phyloP scores from a whole-genome alignment of 2,888 invertebrate species.

The Hermodice carunculata region DNA sequence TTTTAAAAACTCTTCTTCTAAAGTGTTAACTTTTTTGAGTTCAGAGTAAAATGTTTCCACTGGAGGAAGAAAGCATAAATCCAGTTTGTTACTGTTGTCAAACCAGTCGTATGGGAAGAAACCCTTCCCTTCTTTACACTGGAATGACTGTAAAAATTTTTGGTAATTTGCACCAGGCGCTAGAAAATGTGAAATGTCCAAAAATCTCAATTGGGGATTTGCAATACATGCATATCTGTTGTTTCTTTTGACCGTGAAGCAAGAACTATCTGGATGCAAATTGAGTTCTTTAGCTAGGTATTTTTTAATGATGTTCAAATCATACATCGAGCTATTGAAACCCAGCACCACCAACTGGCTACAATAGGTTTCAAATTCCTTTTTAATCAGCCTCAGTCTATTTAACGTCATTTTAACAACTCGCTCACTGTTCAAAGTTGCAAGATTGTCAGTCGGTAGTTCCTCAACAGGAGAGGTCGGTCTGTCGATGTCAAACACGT shows the following conservation, averaged over 20 bases:
- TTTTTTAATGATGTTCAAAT: conserved; percentile 5
- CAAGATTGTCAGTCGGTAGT: no score
- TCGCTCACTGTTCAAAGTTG: no score
- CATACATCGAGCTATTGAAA: conserved; percentile 1
- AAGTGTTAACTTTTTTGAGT: not conserved
- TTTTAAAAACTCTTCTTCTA: not conserved
- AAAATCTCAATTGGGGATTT: not conserved
- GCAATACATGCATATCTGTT: not conserved
- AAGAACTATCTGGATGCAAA: not conserved
- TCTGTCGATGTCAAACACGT: no score
- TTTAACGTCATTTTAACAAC: no score
- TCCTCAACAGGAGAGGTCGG: no score
- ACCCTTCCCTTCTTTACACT: not conserved
- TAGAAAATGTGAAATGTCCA: not conserved
- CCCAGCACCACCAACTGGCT: no score
- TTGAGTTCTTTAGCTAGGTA: not conserved
- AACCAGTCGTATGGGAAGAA: conserved; percentile 14
- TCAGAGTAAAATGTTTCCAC: conserved; percentile 2
- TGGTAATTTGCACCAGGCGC: not conserved
- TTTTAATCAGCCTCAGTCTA: no score
- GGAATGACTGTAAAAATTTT: conserved; percentile 4
- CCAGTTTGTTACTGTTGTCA: conserved; percentile 3
- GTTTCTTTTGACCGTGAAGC: not conserved
- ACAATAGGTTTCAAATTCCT: no score
- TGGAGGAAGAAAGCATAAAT: conserved; percentile 1